A percentile compares a stretch with the other conserved stretches of the same genome.
Conservation (phyloP, 1,140 invertebrate species). For the Dendrolimus kikuchii region DNA sequence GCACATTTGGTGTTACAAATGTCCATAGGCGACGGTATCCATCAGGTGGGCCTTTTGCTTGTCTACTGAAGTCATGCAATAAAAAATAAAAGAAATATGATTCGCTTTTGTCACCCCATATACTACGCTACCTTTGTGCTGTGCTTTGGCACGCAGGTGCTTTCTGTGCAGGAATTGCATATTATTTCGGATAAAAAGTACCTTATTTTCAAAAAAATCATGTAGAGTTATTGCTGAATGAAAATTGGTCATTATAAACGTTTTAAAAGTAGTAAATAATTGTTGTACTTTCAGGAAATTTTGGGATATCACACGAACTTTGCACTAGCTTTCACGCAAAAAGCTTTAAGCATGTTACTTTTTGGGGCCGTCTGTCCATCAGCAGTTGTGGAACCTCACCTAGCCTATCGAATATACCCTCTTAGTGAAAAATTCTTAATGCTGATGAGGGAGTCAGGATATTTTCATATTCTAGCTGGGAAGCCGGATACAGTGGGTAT, state of each 20-base stretch:
- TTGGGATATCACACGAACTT: slow-evolving; percentile 63
- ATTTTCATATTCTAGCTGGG: slow-evolving; percentile 7
- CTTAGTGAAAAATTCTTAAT: slow-evolving; percentile 7
- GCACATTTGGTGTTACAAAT: too few relatives aligned
- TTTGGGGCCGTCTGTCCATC: slow-evolving; percentile 24
- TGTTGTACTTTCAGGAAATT: slow-evolving; percentile 60
- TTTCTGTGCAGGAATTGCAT: not conserved
- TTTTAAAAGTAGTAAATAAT: slow-evolving; percentile 2
- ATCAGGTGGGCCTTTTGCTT: too few relatives aligned
- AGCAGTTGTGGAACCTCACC: slow-evolving; percentile 40
- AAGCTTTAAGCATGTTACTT: slow-evolving; percentile 9
- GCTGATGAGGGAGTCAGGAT: slow-evolving; percentile 22
- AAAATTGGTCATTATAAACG: not conserved
- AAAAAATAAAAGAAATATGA: too few relatives aligned
- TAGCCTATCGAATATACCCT: slow-evolving; percentile 75
- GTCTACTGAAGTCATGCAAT: too few relatives aligned
- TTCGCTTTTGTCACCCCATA: too few relatives aligned
- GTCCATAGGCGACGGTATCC: too few relatives aligned
- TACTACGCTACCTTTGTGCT: too few relatives aligned
- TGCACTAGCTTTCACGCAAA: slow-evolving; percentile 7
- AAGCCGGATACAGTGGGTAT: slow-evolving; percentile 13
- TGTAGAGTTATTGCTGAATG: not conserved
- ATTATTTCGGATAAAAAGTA: not conserved
- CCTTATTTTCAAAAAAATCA: not conserved
- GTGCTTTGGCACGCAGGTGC: too few relatives aligned